These are phyloP conservation scores for Scophthalmus maximus DNA, from an alignment of 2,113 vertebrate genomes.

Conservation along the genomic window DNA sequence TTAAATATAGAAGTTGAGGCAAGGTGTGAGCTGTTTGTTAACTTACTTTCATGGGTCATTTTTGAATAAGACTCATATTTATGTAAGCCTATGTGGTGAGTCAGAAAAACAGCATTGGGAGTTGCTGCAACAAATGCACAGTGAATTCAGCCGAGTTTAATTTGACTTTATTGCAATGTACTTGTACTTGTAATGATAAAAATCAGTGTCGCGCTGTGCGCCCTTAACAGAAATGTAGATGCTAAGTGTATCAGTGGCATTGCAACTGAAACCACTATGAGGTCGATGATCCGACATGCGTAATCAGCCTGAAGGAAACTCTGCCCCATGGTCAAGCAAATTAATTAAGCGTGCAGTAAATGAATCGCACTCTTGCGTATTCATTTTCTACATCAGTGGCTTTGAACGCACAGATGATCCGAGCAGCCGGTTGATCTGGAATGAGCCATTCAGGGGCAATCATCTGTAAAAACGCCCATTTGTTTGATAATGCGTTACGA, in stretches of 20 bases:
- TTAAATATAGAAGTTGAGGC: conserved; percentile 2
- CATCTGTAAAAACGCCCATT: background rate
- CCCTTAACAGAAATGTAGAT: background rate
- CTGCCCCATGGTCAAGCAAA: conserved; percentile 28
- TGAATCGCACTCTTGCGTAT: conserved; percentile 36
- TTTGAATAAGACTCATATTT: conserved; percentile 5
- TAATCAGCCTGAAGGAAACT: conserved; percentile 11
- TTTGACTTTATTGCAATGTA: background rate
- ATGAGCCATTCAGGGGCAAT: background rate
- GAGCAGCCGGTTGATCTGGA: background rate
- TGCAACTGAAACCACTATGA: too few species aligned
- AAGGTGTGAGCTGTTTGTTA: background rate
- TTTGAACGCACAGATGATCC: conserved; percentile 19
- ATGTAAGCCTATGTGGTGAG: conserved; percentile 3
- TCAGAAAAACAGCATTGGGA: background rate
- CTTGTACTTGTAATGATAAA: too few species aligned
- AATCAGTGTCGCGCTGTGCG: conserved; percentile 7
- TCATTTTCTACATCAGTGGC: conserved; percentile 25
- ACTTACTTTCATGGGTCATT: conserved; percentile 27
- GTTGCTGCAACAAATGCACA: background rate
- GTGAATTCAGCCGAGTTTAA: background rate
- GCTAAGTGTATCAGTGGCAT: conserved; percentile 3
- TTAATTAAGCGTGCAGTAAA: conserved; percentile 29
- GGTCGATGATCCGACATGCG: conserved; percentile 21
- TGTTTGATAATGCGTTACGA: background rate